phyloP scores from a whole-genome alignment of 1,140 invertebrate genomes.

The Drosophila dunni region DNA sequence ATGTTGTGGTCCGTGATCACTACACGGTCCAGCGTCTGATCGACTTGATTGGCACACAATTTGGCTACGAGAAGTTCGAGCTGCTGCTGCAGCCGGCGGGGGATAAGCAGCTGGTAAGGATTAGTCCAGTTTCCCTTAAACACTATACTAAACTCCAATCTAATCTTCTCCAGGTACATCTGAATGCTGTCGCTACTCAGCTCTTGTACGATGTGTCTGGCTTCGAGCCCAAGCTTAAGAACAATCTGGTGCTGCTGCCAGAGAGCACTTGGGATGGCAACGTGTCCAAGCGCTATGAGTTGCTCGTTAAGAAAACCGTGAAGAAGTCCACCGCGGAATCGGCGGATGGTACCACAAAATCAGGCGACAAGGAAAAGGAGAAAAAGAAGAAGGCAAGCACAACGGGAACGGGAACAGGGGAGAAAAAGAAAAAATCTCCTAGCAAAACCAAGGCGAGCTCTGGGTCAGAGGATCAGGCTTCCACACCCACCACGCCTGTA shows the following conservation, averaged over 20 bases:
- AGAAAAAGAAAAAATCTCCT: constrained; percentile 59
- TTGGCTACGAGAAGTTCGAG: constrained; percentile 86
- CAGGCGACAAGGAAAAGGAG: constrained; percentile 58
- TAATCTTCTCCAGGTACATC: constrained; percentile 54
- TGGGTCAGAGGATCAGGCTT: background rate
- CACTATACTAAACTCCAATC: background rate
- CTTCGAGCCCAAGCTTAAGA: constrained; percentile 68
- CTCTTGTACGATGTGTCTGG: constrained; percentile 68
- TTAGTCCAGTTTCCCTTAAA: background rate
- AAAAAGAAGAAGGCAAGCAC: constrained; percentile 47
- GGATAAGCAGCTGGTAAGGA: constrained; percentile 68
- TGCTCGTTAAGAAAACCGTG: constrained; percentile 54
- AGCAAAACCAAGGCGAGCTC: constrained; percentile 40
- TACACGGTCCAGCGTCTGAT: constrained; percentile 85
- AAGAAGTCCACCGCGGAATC: constrained; percentile 37
- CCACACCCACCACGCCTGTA: constrained; percentile 16
- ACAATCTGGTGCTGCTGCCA: constrained; percentile 73
- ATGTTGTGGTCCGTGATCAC: constrained; percentile 85
- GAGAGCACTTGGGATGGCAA: constrained; percentile 70
- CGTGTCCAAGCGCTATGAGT: constrained; percentile 67
- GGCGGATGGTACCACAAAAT: constrained; percentile 29
- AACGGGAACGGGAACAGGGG: constrained; percentile 40
- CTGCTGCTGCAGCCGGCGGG: constrained; percentile 84
- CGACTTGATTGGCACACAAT: constrained; percentile 85
- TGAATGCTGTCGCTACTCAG: constrained; percentile 60